These are phyloP conservation scores for Drosophila subquinaria DNA, from an alignment of 2,888 invertebrate genomes.

Conservation along the genomic window DNA sequence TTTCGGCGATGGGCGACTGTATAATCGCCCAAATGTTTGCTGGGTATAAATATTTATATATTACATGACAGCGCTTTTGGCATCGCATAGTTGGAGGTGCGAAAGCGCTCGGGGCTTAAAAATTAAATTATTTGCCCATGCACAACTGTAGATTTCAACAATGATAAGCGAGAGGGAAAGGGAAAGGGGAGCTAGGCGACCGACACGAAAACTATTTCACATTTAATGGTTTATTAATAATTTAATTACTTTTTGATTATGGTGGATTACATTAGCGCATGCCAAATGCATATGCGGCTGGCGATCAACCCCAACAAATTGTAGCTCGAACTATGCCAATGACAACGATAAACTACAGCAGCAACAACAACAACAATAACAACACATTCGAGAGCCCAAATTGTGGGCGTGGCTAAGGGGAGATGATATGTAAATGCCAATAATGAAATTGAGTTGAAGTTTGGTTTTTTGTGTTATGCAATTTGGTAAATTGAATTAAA, in stretches of 20 bases:
- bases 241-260: conserved; percentile 82
- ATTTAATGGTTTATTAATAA: conserved; percentile 83
- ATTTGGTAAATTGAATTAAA: conserved; percentile 78
- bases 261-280: conserved; percentile 76
- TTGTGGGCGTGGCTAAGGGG: conserved; percentile 19
- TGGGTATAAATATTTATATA: conserved; percentile 56
- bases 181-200: neutral
- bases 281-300: conserved; percentile 54
- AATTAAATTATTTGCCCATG: conserved; percentile 62
- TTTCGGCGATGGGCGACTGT: no score
- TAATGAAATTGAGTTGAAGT: conserved; percentile 77
- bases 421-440: conserved; percentile 52
- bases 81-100: conserved; percentile 55
- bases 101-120: conserved; percentile 67
- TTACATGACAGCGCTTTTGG: conserved; percentile 32
- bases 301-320: conserved; percentile 23
- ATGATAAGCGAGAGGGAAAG: neutral
- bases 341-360: conserved; percentile 37
- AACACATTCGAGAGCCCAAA: neutral
- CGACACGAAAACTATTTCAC: conserved; percentile 69
- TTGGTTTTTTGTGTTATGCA: conserved; percentile 70
- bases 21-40: no score
- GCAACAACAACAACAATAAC: conserved; percentile 7
- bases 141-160: conserved; percentile 59
- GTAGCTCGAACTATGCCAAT: conserved; percentile 25